phyloP scores from a whole-genome alignment of 2,113 vertebrate genomes.

The Chlamydotis undulata region DNA sequence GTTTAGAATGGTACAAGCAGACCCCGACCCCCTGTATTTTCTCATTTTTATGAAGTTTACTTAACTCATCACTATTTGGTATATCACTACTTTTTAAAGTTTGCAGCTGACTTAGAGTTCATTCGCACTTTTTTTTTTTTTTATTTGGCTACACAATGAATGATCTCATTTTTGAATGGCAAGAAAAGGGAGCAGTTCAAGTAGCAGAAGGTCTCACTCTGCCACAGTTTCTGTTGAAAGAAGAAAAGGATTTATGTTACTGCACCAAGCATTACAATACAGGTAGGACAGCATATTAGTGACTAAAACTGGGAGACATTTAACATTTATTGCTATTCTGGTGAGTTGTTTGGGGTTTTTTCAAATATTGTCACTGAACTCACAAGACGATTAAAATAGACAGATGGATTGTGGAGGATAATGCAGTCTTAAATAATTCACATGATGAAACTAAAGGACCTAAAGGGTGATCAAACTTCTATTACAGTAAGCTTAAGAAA shows the following conservation, averaged over 20 bases:
- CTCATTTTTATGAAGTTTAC: not conserved
- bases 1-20: not conserved
- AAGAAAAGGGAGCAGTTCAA: constrained; percentile 95
- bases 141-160: constrained; percentile 99
- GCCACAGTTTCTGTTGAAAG: constrained; percentile 95
- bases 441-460: not conserved
- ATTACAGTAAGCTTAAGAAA: not conserved
- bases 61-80: not conserved
- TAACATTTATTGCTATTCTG: not conserved
- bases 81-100: not conserved
- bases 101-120: not conserved
- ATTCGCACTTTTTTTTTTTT: not conserved
- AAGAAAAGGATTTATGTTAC: constrained; percentile 93
- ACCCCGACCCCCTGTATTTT: not conserved
- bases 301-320: not conserved
- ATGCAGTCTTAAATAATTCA: not conserved
- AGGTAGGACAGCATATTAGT: constrained; percentile 73
- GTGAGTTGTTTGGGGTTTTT: rapidly evolving
- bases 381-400: not conserved
- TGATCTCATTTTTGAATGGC: constrained; percentile 98
- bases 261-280: constrained; percentile 97
- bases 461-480: not conserved
- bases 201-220: constrained; percentile 95
- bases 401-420: not conserved
- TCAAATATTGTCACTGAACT: not conserved